Base-by-base conservation (phyloP, 2,113 vertebrate species). In the Myodes glareolus region DNA sequence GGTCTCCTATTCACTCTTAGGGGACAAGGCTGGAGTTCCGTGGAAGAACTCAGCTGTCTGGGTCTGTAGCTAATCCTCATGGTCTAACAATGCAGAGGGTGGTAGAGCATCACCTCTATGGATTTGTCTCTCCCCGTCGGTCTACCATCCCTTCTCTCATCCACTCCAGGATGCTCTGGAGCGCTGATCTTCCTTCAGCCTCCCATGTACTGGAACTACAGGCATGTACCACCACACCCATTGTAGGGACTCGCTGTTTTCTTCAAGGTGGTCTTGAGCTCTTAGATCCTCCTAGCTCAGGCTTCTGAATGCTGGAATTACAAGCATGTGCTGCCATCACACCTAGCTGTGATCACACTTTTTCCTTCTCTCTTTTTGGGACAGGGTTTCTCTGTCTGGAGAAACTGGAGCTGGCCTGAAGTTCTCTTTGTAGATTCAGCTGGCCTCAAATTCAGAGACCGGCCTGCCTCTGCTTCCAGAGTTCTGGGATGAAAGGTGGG, bases 61-160 rank as follows among this genome's bases (percentile, higher is more conserved):
- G 7, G 50, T 31, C 77, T 70, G 65, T 85, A 27, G 47, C 97
- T 21, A 39, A 65, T 50, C 42, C 80, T 70, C 31, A 1, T 67
- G 52, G 92, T 55, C 90, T 50, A 39, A 42, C 10, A 55, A 31
- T 39, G 25, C 78, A 70, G 80, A 65, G 23, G 39, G 11, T 21
- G 42, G 39, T 58, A 12, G 47, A 42, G 67, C n/a, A 8, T 39
- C 72, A 29, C 55, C 29, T 78, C 33, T n/a, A 14, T 0, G 5
- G 55, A 52, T 33, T 33, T 7, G 1, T 7, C 33, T 17, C 21
- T 5, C n/a, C 1, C 47, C 8, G 0, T 42, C 14, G 13, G 9
- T 29, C 73, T 50, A 4, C 31, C 29, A 27, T 3, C 36, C 36
- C n/a, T 4, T 61, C 27, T 11, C 27, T 31, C 27, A 7, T 1